A percentile compares a stretch with the other conserved stretches of the same genome.
Conservation (phyloP, 2,113 vertebrate species). For the Scomber japonicus region DNA sequence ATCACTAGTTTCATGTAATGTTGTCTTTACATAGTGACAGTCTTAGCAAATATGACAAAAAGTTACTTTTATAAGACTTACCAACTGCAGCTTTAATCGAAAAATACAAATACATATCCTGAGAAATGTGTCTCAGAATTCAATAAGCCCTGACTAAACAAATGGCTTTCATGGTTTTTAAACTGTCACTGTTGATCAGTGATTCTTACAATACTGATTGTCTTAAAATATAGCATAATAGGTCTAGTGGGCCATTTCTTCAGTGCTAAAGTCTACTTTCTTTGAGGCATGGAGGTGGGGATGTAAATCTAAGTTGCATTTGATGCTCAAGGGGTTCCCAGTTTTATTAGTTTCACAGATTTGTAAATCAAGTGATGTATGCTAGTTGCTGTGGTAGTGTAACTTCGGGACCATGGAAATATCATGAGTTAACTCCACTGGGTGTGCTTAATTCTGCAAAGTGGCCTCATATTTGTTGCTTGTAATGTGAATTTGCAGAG, state of each 20-base stretch:
- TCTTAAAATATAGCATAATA: slow-evolving; percentile 2
- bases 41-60: no score
- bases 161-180: not conserved
- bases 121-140: not conserved
- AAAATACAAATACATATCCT: not conserved
- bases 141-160: not conserved
- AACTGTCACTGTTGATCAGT: not conserved
- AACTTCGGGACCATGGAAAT: slow-evolving; percentile 32
- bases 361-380: slow-evolving; percentile 56
- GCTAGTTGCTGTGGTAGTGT: slow-evolving; percentile 47
- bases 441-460: slow-evolving; percentile 53
- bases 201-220: not conserved
- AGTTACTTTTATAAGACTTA: no score
- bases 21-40: no score
- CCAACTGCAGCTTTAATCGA: not conserved
- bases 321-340: slow-evolving; percentile 42
- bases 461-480: slow-evolving; percentile 56
- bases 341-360: slow-evolving; percentile 34
- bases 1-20: no score
- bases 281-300: not conserved
- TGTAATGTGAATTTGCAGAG: slow-evolving; percentile 56
- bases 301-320: slow-evolving; percentile 20
- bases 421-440: slow-evolving; percentile 46
- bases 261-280: slow-evolving; percentile 13
- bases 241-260: not conserved